These are phyloP conservation scores for Nesidiocoris tenuis DNA, from an alignment of 2,888 invertebrate genomes.

Conservation along the genomic window DNA sequence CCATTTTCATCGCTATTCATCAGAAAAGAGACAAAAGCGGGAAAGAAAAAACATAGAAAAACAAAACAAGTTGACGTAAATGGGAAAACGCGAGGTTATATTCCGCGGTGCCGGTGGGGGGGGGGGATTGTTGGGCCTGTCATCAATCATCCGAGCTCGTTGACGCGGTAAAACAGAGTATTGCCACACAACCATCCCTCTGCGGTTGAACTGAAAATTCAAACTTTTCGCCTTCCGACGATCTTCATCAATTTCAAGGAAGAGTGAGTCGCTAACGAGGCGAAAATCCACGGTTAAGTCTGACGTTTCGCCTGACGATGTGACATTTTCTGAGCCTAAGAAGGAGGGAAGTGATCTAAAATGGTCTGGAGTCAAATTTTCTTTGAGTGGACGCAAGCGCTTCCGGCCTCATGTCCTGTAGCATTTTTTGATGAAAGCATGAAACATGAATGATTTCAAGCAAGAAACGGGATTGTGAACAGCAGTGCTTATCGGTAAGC, in stretches of 20 bases:
- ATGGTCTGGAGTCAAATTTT: no score
- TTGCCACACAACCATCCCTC: not conserved
- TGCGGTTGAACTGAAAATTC: not conserved
- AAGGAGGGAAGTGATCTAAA: no score
- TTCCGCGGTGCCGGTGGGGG: not conserved
- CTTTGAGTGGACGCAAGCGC: no score
- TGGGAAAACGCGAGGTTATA: not conserved
- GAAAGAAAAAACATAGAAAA: not conserved
- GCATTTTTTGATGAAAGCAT: no score
- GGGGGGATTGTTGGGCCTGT: not conserved
- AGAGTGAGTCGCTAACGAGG: no score
- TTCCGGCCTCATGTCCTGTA: no score
- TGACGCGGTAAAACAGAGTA: not conserved
- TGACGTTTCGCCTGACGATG: no score
- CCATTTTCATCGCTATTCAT: not conserved
- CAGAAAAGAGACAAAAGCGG: not conserved
- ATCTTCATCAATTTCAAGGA: not conserved
- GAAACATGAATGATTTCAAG: no score
- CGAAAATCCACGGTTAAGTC: no score
- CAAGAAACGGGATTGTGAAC: no score
- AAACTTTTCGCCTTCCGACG: not conserved
- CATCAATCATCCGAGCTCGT: not conserved
- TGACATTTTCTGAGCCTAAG: no score
- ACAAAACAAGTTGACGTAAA: not conserved
- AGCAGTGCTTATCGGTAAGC: no score